Conservation (phyloP, 2,797 vertebrate species). For the Malurus leucopterus region DNA sequence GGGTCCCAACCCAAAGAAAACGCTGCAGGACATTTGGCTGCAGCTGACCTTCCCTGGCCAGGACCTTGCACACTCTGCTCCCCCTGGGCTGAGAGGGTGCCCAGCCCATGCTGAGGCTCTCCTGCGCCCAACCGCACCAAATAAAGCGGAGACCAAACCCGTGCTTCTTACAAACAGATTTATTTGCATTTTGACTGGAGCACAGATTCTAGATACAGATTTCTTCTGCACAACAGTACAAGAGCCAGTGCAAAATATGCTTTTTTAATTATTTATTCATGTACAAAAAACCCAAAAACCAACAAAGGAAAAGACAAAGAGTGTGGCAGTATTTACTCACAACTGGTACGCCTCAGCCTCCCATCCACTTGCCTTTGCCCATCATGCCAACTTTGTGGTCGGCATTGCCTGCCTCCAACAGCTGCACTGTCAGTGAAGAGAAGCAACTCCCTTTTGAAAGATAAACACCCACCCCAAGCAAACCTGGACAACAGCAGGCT, state of each 20-base stretch:
- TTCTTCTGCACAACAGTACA: constrained; percentile 63
- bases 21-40: not conserved
- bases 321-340: constrained; percentile 63
- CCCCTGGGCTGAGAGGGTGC: not conserved
- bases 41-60: not conserved
- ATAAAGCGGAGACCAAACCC: not conserved
- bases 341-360: constrained; percentile 15
- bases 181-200: constrained; percentile 72
- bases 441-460: constrained; percentile 33
- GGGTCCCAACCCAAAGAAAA: not conserved
- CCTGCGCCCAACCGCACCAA: not conserved
- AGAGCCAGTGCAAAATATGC: constrained; percentile 76
- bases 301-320: constrained; percentile 9
- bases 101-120: not conserved
- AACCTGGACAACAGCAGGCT: constrained; percentile 34
- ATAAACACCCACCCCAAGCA: constrained; percentile 26
- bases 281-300: constrained; percentile 37
- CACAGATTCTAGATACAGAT: constrained; percentile 67
- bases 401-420: not conserved
- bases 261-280: constrained; percentile 50
- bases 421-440: constrained; percentile 28
- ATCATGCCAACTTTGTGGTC: not conserved
- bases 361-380: not conserved
- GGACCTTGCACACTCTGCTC: not conserved
- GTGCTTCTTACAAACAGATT: constrained; percentile 70